Base-by-base conservation (phyloP, 2,797 vertebrate species). In the Sebastes itinus region DNA sequence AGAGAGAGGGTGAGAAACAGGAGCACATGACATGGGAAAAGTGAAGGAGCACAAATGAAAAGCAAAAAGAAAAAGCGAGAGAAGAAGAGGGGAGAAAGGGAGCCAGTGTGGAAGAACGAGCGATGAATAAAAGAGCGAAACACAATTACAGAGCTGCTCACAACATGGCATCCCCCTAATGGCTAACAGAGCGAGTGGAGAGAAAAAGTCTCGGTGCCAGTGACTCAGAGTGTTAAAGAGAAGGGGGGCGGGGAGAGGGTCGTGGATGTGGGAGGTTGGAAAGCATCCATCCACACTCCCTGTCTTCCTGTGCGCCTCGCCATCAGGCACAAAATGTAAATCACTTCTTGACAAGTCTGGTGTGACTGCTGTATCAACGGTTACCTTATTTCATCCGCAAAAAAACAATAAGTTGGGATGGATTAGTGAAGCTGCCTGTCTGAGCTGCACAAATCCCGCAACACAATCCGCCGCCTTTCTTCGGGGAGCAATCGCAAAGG, bases 251-350 rank as follows among this genome's bases (percentile, higher is more conserved):
- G 13, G 5, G 60, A 4, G 1, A 62, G 56, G 67, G n/a, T 75
- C 59, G 52, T 60, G 75, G 71, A 65, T 71, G 84, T 76, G 74
- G 83, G 85, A 73, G 79, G 72, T 33, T 90, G 83, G 84, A 92
- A 64, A 65, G 49, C 81, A 75, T 93, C 87, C 87, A 91, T 87
- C 83, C 86, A 83, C 83, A 75, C 77, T 83, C 73, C 4, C 69
- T 25, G 67, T 68, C 62, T 86, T 75, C 62, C 74, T 79, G 64
- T 81, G 64, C 38, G 74, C 69, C 68, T 86, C 77, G 77, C 76
- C 80, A 64, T 88, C 85, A 83, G 70, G 87, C 79, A 86, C 66
- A 63, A 90, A 88, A 90, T 89, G 89, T 84, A 87, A 91, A 92
- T 89, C 86, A 78, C 75, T 70, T 64, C 80, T 63, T 56, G 55